These are phyloP conservation scores for Leptopilina syphax DNA, from an alignment of 2,888 invertebrate genomes.

Conservation along the genomic window DNA sequence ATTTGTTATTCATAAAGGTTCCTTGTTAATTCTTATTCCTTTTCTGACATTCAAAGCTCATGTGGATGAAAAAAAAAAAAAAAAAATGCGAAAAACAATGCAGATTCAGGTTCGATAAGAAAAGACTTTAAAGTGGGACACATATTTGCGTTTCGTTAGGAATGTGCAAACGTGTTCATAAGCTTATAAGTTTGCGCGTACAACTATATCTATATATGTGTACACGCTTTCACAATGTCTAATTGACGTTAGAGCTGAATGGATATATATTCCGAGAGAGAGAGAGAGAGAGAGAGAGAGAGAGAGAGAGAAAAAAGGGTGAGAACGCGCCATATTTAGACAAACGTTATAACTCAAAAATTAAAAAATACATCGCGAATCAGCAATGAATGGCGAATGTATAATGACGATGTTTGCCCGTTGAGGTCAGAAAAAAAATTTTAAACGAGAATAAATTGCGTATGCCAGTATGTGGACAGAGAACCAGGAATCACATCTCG, in stretches of 20 bases:
- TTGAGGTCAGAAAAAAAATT: slow-evolving; percentile 38
- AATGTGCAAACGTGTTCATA: slow-evolving; percentile 14
- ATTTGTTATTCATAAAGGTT: slow-evolving; percentile 30
- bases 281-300: slow-evolving; percentile 47
- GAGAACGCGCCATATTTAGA: slow-evolving; percentile 55
- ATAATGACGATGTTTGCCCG: slow-evolving; percentile 44
- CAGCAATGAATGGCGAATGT: slow-evolving; percentile 57
- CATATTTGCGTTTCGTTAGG: slow-evolving; percentile 21
- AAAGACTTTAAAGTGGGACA: slow-evolving; percentile 1
- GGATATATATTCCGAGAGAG: slow-evolving; percentile 42
- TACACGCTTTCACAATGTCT: slow-evolving; percentile 23
- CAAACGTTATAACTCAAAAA: slow-evolving; percentile 41
- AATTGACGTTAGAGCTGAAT: slow-evolving; percentile 7
- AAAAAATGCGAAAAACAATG: slow-evolving; percentile 29
- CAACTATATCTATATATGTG: not conserved
- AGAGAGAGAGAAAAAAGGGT: slow-evolving; percentile 49
- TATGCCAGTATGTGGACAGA: slow-evolving; percentile 23
- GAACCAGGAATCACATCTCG: slow-evolving; percentile 34
- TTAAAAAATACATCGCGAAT: slow-evolving; percentile 49
- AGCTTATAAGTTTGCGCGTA: slow-evolving; percentile 19
- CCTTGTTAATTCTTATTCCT: slow-evolving; percentile 10
- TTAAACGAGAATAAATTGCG: slow-evolving; percentile 44
- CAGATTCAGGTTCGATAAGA: slow-evolving; percentile 26
- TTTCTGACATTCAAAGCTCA: slow-evolving; percentile 47
- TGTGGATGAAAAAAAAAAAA: no score